phyloP scores from a whole-genome alignment of 2,113 vertebrate species.

The Mobula hypostoma region DNA sequence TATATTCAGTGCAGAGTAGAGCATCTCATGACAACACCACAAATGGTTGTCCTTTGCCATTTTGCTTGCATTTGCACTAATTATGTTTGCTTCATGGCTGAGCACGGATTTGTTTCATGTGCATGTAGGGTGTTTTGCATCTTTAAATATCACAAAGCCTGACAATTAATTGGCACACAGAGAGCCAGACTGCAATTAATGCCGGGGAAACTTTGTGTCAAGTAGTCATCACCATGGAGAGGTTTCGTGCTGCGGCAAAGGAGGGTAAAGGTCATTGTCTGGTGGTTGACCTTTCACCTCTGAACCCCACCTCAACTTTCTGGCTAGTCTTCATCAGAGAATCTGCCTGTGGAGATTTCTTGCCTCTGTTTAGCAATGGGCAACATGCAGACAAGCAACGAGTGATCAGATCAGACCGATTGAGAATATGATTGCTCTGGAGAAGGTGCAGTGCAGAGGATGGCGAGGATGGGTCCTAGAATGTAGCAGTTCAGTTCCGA shows the following conservation, averaged over 20 bases:
- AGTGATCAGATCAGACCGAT: too few relatives aligned
- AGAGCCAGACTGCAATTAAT: neutral
- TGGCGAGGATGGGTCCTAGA: too few relatives aligned
- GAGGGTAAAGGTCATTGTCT: neutral
- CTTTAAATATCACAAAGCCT: constrained; percentile 7
- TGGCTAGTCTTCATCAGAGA: neutral
- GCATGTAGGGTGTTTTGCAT: neutral
- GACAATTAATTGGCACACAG: neutral
- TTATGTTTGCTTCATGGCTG: constrained; percentile 2
- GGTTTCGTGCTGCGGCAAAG: neutral
- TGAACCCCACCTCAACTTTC: neutral
- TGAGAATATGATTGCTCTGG: too few relatives aligned
- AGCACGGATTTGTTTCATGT: neutral
- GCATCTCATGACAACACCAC: neutral
- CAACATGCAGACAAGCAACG: too few relatives aligned
- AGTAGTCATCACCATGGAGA: neutral
- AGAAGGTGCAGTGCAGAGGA: too few relatives aligned
- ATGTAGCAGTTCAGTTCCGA: too few relatives aligned
- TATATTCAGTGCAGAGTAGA: neutral
- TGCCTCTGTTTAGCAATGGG: neutral
- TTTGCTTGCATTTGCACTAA: neutral
- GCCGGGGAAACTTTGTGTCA: neutral
- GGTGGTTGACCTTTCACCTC: neutral
- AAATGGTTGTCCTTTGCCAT: neutral
- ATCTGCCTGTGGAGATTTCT: neutral